Evolutionary conservation across 35 echinoderm and acorn worm genomes (phyloP).

Genomic region (Acanthaster planci): DNA sequence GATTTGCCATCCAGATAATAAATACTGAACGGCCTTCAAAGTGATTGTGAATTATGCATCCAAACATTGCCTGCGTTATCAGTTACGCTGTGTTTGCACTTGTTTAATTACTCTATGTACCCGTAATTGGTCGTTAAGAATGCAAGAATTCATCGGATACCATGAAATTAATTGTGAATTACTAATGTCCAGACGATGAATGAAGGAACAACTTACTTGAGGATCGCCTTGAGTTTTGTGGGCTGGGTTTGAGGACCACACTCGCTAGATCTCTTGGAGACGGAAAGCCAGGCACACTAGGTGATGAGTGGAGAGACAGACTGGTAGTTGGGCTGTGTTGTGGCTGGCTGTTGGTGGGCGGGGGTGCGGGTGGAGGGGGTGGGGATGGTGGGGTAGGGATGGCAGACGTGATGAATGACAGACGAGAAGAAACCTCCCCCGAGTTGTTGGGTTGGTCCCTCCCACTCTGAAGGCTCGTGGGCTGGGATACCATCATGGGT

Average conservation of each 20-base stretch:
- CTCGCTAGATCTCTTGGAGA: slow-evolving; percentile 16
- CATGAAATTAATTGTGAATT: no score
- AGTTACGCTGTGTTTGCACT: no score
- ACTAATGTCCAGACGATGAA: no score
- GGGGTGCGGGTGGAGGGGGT: slow-evolving; percentile 37
- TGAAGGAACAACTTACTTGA: neutral
- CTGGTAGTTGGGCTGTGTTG: neutral
- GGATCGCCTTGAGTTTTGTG: neutral
- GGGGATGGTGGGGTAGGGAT: neutral
- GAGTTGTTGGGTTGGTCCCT: neutral
- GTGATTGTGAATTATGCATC: no score
- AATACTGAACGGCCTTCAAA: no score
- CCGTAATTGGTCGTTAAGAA: no score
- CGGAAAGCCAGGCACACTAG: neutral
- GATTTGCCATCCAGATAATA: no score
- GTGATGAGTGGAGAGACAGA: neutral
- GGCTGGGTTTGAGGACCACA: slow-evolving; percentile 25
- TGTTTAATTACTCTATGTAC: no score
- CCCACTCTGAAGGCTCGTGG: neutral
- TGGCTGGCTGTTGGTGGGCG: neutral
- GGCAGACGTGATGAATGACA: neutral
- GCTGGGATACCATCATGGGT: neutral
- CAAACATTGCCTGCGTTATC: no score
- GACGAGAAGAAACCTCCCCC: neutral
- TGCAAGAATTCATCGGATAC: no score